Conservation (phyloP, 1,140 invertebrate genomes). For the Nasonia giraulti region DNA sequence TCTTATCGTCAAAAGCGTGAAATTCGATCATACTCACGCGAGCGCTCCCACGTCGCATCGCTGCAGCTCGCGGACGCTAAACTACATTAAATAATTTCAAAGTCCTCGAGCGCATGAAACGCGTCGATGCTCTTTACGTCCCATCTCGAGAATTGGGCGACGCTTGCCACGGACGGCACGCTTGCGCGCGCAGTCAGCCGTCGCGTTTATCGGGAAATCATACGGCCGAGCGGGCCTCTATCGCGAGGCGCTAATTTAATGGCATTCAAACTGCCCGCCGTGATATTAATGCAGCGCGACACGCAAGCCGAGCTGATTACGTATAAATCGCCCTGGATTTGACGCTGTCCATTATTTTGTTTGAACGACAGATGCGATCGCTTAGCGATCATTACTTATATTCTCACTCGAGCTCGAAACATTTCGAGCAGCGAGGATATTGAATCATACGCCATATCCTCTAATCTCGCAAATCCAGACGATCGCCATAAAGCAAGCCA, state of each 20-base stretch:
- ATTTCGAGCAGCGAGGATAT: not conserved
- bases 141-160: not conserved
- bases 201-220: conserved; percentile 25
- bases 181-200: not conserved
- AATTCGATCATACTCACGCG: not conserved
- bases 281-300: not conserved
- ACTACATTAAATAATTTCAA: not conserved
- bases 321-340: not conserved
- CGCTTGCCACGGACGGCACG: too few relatives aligned
- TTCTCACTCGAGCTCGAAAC: too few relatives aligned
- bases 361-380: too few relatives aligned
- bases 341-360: too few relatives aligned
- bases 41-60: too few relatives aligned
- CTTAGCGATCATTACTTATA: too few relatives aligned
- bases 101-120: not conserved
- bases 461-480: not conserved
- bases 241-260: conserved; percentile 21
- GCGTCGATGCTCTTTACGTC: conserved; percentile 12
- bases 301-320: too few relatives aligned
- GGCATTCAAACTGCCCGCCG: not conserved
- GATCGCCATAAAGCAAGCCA: not conserved
- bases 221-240: not conserved
- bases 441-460: not conserved
- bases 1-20: not conserved
- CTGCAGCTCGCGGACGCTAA: not conserved